These are phyloP conservation scores for Bedellia somnulentella DNA, from an alignment of 2,888 invertebrate genomes.

Conservation along the genomic window DNA sequence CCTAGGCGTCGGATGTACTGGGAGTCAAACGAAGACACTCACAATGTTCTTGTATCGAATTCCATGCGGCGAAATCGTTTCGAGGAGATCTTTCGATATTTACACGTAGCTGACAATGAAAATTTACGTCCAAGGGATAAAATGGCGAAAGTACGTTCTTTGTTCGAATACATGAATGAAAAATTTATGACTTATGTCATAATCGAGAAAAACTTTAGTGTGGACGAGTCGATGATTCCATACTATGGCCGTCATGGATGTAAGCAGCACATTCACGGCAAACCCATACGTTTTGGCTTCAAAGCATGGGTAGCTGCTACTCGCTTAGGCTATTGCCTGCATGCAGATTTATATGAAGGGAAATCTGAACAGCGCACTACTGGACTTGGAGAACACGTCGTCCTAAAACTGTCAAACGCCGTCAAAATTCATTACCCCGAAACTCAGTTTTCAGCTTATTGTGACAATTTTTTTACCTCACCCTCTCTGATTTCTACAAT, in stretches of 20 bases:
- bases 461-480: too few species aligned
- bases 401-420: too few species aligned
- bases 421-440: too few species aligned
- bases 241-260: conserved; percentile 20
- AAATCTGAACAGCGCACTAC: too few species aligned
- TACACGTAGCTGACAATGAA: conserved; percentile 16
- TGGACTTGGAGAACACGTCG: too few species aligned
- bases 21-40: conserved; percentile 3
- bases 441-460: too few species aligned
- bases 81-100: conserved; percentile 14
- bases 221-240: conserved; percentile 21
- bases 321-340: too few species aligned
- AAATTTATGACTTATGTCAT: too few species aligned
- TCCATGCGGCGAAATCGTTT: conserved; percentile 17
- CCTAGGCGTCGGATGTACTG: conserved; percentile 2
- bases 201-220: conserved; percentile 12
- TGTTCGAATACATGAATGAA: too few species aligned
- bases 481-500: too few species aligned
- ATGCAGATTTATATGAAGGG: too few species aligned
- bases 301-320: conserved; percentile 18
- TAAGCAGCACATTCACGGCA: too few species aligned
- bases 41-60: conserved; percentile 13
- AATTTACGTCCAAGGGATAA: conserved; percentile 13
- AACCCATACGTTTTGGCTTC: conserved; percentile 14
- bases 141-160: conserved; percentile 16